phyloP scores from a whole-genome alignment of 2,888 invertebrate species.

The Cheilosia urbana region DNA sequence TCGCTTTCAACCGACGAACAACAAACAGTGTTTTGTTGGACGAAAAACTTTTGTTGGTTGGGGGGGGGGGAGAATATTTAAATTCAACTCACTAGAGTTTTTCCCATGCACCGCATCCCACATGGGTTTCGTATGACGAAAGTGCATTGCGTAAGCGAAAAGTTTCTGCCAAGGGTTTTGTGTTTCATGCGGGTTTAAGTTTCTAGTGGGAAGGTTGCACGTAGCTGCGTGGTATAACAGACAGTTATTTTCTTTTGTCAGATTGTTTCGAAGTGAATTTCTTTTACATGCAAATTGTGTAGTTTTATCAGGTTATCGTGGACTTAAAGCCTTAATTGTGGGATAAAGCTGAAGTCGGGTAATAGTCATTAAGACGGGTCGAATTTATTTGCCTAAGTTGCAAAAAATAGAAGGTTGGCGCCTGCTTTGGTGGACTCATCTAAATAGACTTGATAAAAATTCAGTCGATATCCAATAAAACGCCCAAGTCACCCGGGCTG shows the following conservation, averaged over 20 bases:
- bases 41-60: conserved; percentile 3
- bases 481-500: too few species aligned
- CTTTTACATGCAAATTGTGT: too few species aligned
- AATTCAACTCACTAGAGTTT: conserved; percentile 28
- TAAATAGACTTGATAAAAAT: too few species aligned
- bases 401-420: too few species aligned
- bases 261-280: not conserved
- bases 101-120: not conserved
- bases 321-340: too few species aligned
- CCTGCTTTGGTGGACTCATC: too few species aligned
- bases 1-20: not conserved
- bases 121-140: not conserved
- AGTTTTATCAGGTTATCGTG: too few species aligned
- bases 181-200: not conserved
- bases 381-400: too few species aligned
- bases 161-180: not conserved
- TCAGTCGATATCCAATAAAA: too few species aligned
- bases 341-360: too few species aligned
- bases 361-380: too few species aligned
- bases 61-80: conserved; percentile 20
- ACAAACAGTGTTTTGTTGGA: conserved; percentile 5
- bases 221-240: not conserved
- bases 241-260: not conserved
- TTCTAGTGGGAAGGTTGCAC: not conserved
- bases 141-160: not conserved